These are phyloP conservation scores for Petrocephalus sullivani DNA, from an alignment of 2,797 vertebrate species.

Conservation along the genomic window DNA sequence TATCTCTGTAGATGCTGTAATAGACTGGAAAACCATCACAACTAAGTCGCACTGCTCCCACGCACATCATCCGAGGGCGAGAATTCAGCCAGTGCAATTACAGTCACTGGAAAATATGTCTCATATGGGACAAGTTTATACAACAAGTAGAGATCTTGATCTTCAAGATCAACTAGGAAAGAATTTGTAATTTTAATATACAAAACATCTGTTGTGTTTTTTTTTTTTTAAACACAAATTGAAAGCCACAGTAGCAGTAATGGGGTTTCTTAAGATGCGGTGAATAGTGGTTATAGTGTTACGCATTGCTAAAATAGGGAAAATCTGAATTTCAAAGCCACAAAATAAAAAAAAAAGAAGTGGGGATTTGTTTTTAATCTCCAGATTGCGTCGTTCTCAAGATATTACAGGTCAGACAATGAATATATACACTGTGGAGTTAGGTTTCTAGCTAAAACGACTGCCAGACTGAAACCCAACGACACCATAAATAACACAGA, in stretches of 20 bases:
- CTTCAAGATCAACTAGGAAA: constrained; percentile 11
- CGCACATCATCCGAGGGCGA: not conserved
- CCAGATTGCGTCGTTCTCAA: not conserved
- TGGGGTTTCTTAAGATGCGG: not conserved
- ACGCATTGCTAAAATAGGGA: not conserved
- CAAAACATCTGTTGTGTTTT: not conserved
- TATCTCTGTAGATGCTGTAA: not conserved
- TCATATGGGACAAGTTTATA: constrained; percentile 13
- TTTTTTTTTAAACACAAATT: not conserved
- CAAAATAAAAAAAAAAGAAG: not conserved
- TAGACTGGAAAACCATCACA: not conserved
- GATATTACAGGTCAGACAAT: not conserved
- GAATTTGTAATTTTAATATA: constrained; percentile 12
- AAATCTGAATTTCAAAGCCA: not conserved
- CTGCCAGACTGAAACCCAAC: not conserved
- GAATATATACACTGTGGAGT: not conserved
- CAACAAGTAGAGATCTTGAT: not conserved
- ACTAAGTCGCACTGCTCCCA: not conserved
- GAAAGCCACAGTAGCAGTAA: not conserved
- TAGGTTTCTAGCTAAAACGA: not conserved
- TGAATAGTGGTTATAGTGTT: not conserved
- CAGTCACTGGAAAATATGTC: constrained; percentile 1
- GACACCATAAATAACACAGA: not conserved
- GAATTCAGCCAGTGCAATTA: constrained; percentile 4
- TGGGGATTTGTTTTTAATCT: not conserved